These are phyloP conservation scores for Anastrepha obliqua DNA, from an alignment of 1,140 invertebrate genomes.

Conservation along the genomic window DNA sequence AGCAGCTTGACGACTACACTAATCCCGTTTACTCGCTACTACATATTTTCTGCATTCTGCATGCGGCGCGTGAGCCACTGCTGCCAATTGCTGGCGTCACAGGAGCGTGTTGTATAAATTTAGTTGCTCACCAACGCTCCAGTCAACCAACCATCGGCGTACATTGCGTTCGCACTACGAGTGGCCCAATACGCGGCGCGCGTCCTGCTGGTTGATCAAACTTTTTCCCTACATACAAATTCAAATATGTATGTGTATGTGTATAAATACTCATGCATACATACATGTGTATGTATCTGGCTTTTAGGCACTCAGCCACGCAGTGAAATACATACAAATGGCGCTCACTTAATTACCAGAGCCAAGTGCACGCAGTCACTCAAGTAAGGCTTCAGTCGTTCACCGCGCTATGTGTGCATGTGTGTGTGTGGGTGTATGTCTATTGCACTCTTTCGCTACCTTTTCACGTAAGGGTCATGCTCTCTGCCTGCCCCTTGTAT, in stretches of 20 bases:
- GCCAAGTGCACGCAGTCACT: slow-evolving; percentile 5
- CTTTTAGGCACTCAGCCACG: neutral
- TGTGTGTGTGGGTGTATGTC: neutral
- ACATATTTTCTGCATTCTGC: neutral
- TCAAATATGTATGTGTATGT: too few relatives aligned
- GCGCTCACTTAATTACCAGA: slow-evolving; percentile 53
- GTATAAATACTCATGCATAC: too few relatives aligned
- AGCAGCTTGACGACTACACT: neutral
- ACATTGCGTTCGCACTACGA: neutral
- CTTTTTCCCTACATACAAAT: neutral
- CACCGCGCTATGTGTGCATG: neutral
- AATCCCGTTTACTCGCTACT: neutral
- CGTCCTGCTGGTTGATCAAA: neutral
- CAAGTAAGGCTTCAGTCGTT: neutral
- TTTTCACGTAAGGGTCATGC: neutral
- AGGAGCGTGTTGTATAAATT: neutral
- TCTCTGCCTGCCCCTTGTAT: too few relatives aligned
- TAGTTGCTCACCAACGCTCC: neutral
- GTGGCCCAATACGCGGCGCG: neutral
- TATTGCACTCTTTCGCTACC: neutral
- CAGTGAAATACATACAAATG: neutral
- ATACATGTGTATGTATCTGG: neutral
- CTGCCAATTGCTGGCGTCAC: neutral
- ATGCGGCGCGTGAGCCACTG: neutral
- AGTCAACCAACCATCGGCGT: neutral